These are phyloP conservation scores for Peromyscus eremicus DNA, from an alignment of 2,797 vertebrate genomes.

Conservation along the genomic window DNA sequence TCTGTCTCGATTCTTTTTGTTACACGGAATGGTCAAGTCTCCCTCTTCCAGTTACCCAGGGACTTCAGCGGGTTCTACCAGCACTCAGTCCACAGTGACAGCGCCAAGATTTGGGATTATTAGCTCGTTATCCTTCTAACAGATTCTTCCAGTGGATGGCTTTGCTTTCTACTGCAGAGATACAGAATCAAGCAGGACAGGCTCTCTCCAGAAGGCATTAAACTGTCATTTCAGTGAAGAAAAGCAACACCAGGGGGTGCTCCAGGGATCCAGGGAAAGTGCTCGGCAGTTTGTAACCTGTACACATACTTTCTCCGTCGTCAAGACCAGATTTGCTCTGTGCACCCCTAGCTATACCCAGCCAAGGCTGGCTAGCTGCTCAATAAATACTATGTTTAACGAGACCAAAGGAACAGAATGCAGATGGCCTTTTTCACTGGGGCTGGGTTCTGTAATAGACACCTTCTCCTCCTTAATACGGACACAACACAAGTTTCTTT, in stretches of 20 bases:
- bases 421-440: not conserved
- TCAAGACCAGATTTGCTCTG: not conserved
- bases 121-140: slow-evolving; percentile 15
- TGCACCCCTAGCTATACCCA: not conserved
- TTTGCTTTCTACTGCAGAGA: slow-evolving; percentile 6
- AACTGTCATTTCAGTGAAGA: not conserved
- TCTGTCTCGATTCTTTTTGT: not conserved
- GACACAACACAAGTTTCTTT: not conserved
- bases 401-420: not conserved
- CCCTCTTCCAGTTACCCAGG: not conserved
- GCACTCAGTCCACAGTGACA: slow-evolving; percentile 17
- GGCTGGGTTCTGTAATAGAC: not conserved
- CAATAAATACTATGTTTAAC: not conserved
- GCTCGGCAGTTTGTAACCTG: not conserved
- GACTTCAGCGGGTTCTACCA: not conserved
- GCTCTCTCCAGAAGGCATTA: not conserved
- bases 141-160: slow-evolving; percentile 9
- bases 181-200: not conserved
- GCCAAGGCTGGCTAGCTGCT: not conserved
- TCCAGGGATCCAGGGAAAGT: not conserved
- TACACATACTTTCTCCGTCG: not conserved
- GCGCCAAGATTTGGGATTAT: slow-evolving; percentile 29
- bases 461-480: not conserved
- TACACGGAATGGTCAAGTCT: not conserved
- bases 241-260: not conserved